Evolutionary conservation across 2,888 invertebrate genomes (phyloP).

Genomic region (Nymphalis c-album): DNA sequence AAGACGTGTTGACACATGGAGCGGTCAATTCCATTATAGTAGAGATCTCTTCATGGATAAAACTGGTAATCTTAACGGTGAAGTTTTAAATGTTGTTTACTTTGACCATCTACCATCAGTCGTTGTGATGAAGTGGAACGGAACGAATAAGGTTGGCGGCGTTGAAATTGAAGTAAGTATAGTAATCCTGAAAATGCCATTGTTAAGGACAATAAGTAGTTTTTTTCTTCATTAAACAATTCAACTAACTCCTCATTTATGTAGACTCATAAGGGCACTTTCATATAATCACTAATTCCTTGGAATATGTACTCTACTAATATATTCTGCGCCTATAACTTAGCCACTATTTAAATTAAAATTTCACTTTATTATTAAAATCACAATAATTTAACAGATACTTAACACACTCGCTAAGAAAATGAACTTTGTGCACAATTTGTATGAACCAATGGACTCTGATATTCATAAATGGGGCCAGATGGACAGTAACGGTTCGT

Average conservation of each 20-base stretch:
- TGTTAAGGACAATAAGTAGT: no score
- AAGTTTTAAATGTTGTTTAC: conserved; percentile 83
- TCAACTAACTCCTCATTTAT: no score
- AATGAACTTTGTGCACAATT: conserved; percentile 86
- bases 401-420: conserved; percentile 83
- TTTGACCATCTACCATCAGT: conserved; percentile 86
- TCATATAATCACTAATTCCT: no score
- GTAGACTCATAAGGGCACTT: no score
- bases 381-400: conserved; percentile 75
- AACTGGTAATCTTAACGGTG: conserved; percentile 81
- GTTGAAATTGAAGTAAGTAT: conserved; percentile 85
- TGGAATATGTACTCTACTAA: no score
- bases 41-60: conserved; percentile 80
- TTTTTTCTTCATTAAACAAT: no score
- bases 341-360: no score
- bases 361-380: neutral
- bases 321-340: no score
- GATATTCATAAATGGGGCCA: conserved; percentile 86
- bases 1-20: conserved; percentile 85
- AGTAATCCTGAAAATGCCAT: no score
- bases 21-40: conserved; percentile 81
- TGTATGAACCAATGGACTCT: conserved; percentile 84
- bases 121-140: conserved; percentile 67
- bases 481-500: conserved; percentile 83
- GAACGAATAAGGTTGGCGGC: conserved; percentile 74